Evolutionary conservation across 1,140 invertebrate genomes (phyloP), one percentile per base, ranked within the genome.

Genomic region (Thaumatotibia leucotreta): DNA sequence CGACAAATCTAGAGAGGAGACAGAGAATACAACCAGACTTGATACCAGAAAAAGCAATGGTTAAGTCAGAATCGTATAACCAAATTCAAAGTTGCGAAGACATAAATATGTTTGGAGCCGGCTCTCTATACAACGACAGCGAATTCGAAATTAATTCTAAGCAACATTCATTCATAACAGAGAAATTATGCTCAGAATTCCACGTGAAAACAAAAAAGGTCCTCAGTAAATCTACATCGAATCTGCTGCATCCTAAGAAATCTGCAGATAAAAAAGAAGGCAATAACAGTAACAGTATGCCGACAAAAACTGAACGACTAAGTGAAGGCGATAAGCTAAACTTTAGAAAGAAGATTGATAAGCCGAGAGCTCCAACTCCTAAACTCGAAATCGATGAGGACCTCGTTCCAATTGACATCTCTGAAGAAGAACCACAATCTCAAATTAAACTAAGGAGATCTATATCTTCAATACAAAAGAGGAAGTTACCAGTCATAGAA

Each of bases 181-280:
- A 93, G 69, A 93, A 93, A 72, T 74, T 93, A 11, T 93, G 92
- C 79, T 93, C 92, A 14, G 93, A 93, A 80, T 93, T 93, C 67
- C 92, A 93, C 67, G 93, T 93, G 0, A 93, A 93, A 75, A 93
- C 93, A 2, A 92, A 93, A 63, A 88, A 92, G 69, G 90, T 92
- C 32, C 86, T 93, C 0, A 93, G 93, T 72, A 93, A 93, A 82
- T 93, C 93, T 4, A 93, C 92, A 2, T 93, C 92, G 2, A 93
- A 93, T 75, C 78, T 93, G 64, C 83, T 93, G 64, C 92, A 93
- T 70, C 86, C 88, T 22, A 92, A 91, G 70, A 91, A 91, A 68
- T 35, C 79, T 14, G 86, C 69, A 61, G 90, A 92, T 5, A 88
- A 84, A 61, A 91, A 89, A 74, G 88, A 89, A 62, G 81, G 74